Base-by-base conservation (phyloP, 2,113 vertebrate species). In the Otocyon megalotis region DNA sequence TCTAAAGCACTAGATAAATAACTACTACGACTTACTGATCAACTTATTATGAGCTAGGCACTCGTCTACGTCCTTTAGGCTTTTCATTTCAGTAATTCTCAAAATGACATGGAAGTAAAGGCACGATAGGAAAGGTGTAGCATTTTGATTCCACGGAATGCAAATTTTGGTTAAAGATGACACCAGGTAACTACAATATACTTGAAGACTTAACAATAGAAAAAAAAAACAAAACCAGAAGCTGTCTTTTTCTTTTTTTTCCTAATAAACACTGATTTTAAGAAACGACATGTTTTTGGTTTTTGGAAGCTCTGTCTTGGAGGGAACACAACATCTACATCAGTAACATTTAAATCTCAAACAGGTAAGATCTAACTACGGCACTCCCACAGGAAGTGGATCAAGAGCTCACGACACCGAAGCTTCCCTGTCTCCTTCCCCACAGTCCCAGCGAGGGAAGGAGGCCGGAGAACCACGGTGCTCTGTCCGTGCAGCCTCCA, bases 71-170 rank as follows among this genome's bases (percentile, higher is more conserved):
- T 3, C 48, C 9, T 58, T 91, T 79, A 74, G 53, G 35, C 32
- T 88, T 85, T 88, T 89, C 48, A 71, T 54, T 87, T 87, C 20
- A 89, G 3, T n/a, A 80, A 96, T 83, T 74, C 56, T 83, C 54
- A 54, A 0, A 83, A 83, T 53, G 19, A 76, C n/a, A 88, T 35
- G 84, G 85, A 85, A 84, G 13, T 35, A 86, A 94, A 87, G 32
- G 17, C 16, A 14, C 43, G 88, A 63, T 5, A 93, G 79, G 54
- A 97, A 96, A 90, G n/a, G n/a, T 22, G 48, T 0, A 86, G 32
- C 35, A 65, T 54, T 94, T 85, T 28, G 35, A 63, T 90, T 69
- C 89, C 2, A 74, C 1, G 9, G 30, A 76, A 4, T 88, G 5
- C 1, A 53, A 91, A 71, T 50, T 76, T 43, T 84, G 89, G 14